Evolutionary conservation across 2,888 invertebrate species (phyloP), one percentile per base, ranked within the genome.

Genomic region (Drosophila longiperda): DNA sequence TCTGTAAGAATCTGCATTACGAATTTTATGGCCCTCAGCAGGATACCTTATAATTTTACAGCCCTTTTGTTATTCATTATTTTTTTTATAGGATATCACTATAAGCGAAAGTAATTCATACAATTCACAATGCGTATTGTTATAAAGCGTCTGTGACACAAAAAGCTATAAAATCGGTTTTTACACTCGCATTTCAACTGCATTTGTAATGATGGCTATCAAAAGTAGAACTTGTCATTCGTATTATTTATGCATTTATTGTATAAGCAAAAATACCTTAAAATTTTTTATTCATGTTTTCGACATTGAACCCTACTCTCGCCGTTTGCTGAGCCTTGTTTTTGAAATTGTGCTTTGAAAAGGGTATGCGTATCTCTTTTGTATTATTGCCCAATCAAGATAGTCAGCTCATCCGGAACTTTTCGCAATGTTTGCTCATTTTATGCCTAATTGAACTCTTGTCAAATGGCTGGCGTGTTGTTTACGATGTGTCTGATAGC

Each of bases 381-480:
- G 29, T 23, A 50, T 45, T 26, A 12, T 11, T 23, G 40, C 36
- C 29, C 8, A 42, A 38, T 69, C 70, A 72, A 55, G 36, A 17
- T 40, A 59, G 49, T 20, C 63, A 34, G 34, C 49, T 38, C 50
- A 60, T 33, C 26, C 49, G 32, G 38, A 52, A 42, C 32, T 64
- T 50, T 34, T 6, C 15, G n/a, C 49, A 4, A 26, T 60, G 49
- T 66, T 34, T 29, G 42, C 57, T 67, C 42, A 53, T 80, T 80
- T 80, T 40, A 73, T 73, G 68, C 61, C 68, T 80, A 80, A 80
- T 80, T 80, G 80, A 80, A 73, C 80, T 71, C 66, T 45, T 70
- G 76, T 76, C 79, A 61, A 57, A 60, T 59, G 64, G 58, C 57
- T 29, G 62, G 32, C 59, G 49, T 63, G 60, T 75, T 78, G 72